Percentiles rank a stretch among this genome's conserved stretches.
These are phyloP conservation scores for Ephialtes manifestator DNA, from an alignment of 2,888 invertebrate species.

Conservation along the genomic window DNA sequence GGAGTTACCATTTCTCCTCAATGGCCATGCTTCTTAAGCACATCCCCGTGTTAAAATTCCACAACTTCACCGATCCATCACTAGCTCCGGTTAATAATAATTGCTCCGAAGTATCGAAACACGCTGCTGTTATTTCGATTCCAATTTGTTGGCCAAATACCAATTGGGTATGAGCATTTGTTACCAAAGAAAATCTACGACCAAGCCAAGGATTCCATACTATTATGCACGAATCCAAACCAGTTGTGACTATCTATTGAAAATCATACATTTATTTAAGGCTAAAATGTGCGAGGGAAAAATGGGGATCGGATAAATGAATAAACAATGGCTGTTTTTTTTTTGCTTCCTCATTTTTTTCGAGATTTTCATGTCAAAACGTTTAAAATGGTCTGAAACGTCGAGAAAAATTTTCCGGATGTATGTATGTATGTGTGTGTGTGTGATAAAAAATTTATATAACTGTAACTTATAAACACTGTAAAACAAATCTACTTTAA, in stretches of 20 bases:
- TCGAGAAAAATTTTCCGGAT: no score
- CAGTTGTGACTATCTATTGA: conserved; percentile 90
- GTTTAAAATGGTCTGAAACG: no score
- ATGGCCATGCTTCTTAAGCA: conserved; percentile 91
- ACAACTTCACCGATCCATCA: conserved; percentile 92
- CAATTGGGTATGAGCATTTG: conserved; percentile 90
- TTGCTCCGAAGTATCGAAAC: conserved; percentile 92
- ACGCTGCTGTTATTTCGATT: conserved; percentile 92
- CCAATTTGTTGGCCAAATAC: conserved; percentile 90
- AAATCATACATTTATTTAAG: conserved; percentile 4
- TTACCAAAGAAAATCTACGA: conserved; percentile 89
- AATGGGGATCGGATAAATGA: no score
- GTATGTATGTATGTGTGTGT: no score
- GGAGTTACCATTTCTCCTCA: conserved; percentile 87
- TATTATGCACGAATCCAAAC: conserved; percentile 93
- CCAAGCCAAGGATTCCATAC: conserved; percentile 94
- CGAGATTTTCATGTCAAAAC: no score
- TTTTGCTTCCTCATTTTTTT: no score
- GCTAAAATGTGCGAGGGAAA: no score
- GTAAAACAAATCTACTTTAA: no score
- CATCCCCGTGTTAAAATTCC: conserved; percentile 94
- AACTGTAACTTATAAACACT: no score
- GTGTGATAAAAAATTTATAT: no score
- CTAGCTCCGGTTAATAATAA: conserved; percentile 92
- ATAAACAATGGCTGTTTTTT: background rate